phyloP scores from a whole-genome alignment of 2,113 vertebrate species.

The Saccopteryx bilineata region DNA sequence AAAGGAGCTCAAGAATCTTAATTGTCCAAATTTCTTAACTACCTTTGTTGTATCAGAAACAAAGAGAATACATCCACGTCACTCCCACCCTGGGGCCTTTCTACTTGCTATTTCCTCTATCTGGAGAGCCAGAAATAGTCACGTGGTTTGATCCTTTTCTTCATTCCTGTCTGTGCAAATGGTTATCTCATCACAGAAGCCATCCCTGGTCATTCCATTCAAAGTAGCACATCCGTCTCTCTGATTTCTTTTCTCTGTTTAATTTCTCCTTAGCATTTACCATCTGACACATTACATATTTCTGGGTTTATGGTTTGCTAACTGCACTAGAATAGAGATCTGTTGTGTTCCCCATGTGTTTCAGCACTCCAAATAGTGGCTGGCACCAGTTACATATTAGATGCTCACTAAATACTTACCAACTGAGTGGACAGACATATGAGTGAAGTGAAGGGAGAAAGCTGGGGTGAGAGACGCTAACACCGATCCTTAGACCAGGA shows the following conservation, averaged over 20 bases:
- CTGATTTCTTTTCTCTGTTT: background rate
- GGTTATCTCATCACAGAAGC: background rate
- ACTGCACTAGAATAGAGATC: background rate
- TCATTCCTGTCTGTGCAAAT: background rate
- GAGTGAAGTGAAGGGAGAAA: background rate
- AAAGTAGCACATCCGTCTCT: background rate
- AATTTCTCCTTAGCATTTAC: background rate
- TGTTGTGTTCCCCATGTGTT: background rate
- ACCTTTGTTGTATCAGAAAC: background rate
- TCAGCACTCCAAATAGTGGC: background rate
- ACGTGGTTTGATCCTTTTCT: background rate
- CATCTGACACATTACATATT: background rate
- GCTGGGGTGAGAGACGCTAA: background rate
- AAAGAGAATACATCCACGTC: background rate
- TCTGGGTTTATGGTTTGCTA: background rate
- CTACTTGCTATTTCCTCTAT: background rate
- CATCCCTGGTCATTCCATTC: background rate
- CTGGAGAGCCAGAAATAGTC: background rate
- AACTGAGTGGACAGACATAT: background rate
- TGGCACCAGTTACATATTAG: background rate
- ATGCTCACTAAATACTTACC: background rate
- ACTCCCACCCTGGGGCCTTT: background rate
- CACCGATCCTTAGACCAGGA: background rate
- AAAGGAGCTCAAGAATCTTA: conserved; percentile 24
- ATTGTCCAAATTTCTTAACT: background rate